Evolutionary conservation across 23 tunicate genomes (phyloP).

Genomic region (Trididemnum nubilum): DNA sequence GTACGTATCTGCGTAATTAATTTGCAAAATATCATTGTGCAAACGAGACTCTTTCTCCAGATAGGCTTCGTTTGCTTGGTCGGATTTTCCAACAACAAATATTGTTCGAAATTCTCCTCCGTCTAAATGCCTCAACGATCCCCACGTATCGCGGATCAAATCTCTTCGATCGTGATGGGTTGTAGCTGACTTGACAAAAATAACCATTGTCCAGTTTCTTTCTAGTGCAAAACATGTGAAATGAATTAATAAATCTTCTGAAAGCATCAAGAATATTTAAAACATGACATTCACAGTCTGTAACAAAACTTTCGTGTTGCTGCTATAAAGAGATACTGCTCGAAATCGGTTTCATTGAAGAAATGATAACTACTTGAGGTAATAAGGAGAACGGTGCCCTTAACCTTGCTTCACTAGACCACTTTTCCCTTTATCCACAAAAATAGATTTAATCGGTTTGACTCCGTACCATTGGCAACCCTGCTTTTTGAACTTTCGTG

Average conservation of each 20-base stretch:
- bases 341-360: too few species aligned
- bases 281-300: too few species aligned
- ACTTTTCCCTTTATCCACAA: too few species aligned
- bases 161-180: neutral
- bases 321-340: too few species aligned
- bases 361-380: too few species aligned
- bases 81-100: neutral
- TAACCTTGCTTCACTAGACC: too few species aligned
- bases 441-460: too few species aligned
- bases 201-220: neutral
- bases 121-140: neutral
- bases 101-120: constrained; percentile 18
- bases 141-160: constrained; percentile 12
- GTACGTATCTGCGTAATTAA: neutral
- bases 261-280: too few species aligned
- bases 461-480: too few species aligned
- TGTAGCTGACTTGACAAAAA: constrained; percentile 6
- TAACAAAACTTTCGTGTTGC: too few species aligned
- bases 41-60: neutral
- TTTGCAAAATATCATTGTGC: neutral
- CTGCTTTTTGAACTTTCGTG: too few species aligned
- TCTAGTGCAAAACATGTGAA: neutral
- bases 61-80: neutral
- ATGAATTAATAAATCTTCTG: neutral
- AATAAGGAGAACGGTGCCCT: too few species aligned